Base-by-base conservation (phyloP, 2,797 vertebrate genomes). In the Poecilia picta region DNA sequence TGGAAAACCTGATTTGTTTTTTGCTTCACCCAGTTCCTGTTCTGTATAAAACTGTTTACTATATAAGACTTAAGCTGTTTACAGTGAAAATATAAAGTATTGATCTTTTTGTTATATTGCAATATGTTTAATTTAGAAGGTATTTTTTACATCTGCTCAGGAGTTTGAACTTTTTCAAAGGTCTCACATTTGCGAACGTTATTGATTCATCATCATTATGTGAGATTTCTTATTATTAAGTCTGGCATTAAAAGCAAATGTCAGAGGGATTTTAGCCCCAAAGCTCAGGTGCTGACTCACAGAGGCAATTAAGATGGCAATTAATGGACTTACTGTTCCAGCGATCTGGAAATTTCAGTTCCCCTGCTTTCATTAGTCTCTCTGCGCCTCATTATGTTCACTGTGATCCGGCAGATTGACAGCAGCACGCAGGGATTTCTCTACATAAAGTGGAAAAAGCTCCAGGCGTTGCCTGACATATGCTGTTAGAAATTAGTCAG, bases 201-300 rank as follows among this genome's bases (percentile, higher is more conserved):
- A 88, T 81, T 73, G 81, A 92, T 91, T 87, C 70, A 77, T 80
- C 74, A 77, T 76, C 76, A 18, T 62, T 20, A 16, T 8, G 36
- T 3, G 5, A 36, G 41, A 70, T 66, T 88, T 73, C 68, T 51
- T 70, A 66, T 87, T 84, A 89, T 87, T 77, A 77, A 85, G 18
- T 71, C 76, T 79, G 90, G 82, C 80, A 81, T 86, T 85, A 75
- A 81, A 85, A 73, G 64, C 45, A 89, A 89, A 88, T 88, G 88
- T 89, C 89, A 91, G 75, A 59, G 77, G 81, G 84, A 89, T 87
- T 90, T 80, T 45, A 33, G 84, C 55, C 79, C 46, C 39, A 68
- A 68, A 74, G 80, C 82, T 75, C 64, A 28, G 74, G n/a, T 73
- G 59, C 84, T 75, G 80, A 78, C 62, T 87, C 81, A 62, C 73